phyloP scores from a whole-genome alignment of 2,888 invertebrate species.

The Lasioglossum morio region DNA sequence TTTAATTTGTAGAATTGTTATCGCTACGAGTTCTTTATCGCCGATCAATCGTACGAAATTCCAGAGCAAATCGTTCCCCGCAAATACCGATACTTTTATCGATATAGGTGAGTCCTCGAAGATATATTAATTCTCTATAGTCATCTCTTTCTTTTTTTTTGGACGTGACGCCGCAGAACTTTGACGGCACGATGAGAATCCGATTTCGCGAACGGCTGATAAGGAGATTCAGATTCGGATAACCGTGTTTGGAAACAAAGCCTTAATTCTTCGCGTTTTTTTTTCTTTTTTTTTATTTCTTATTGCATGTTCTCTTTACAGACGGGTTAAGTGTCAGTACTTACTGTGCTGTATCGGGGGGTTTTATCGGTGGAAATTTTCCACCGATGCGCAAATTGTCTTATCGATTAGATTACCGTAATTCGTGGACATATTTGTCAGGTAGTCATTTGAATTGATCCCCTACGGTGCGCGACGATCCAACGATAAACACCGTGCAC shows the following conservation, averaged over 20 bases:
- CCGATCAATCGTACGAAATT: not conserved
- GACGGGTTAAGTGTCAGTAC: not conserved
- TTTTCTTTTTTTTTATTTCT: too few species aligned
- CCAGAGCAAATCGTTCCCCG: not conserved
- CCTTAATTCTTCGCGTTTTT: not conserved
- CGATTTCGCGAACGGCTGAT: not conserved
- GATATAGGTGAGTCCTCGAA: conserved; percentile 1
- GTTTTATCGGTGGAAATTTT: conserved; percentile 40
- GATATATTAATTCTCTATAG: not conserved
- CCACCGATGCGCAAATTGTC: not conserved
- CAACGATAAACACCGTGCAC: not conserved
- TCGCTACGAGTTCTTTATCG: conserved; percentile 1
- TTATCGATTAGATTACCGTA: conserved; percentile 29
- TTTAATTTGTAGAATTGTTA: not conserved
- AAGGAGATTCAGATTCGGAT: conserved; percentile 1
- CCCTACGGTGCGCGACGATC: not conserved
- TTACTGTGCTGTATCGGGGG: too few species aligned
- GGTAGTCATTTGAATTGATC: not conserved
- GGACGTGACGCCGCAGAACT: not conserved
- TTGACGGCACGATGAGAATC: not conserved
- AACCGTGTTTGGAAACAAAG: conserved; percentile 13
- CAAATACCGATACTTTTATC: conserved; percentile 6
- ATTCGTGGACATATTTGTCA: not conserved
- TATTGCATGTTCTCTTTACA: not conserved
- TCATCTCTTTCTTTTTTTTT: not conserved